Percentiles rank a stretch among this genome's conserved stretches.
Conservation (phyloP, 2,888 invertebrate genomes). For the Sarcophaga rosellei region DNA sequence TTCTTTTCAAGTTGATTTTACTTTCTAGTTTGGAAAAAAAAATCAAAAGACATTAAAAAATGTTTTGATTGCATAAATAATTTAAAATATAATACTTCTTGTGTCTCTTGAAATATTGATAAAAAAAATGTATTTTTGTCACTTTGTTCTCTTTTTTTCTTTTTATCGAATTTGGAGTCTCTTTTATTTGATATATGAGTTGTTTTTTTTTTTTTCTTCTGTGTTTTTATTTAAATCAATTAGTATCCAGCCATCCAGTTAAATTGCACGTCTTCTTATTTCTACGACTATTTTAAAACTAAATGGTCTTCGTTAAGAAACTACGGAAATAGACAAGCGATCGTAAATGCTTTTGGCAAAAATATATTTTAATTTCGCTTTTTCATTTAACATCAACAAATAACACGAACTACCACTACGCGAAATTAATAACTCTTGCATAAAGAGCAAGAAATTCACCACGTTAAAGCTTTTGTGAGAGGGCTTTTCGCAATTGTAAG, state of each 20-base stretch:
- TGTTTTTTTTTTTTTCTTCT: slow-evolving; percentile 70
- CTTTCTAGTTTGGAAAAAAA: slow-evolving; percentile 5
- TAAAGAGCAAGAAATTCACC: slow-evolving; percentile 51
- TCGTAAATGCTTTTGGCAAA: slow-evolving; percentile 65
- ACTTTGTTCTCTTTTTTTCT: slow-evolving; percentile 52
- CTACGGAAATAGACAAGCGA: slow-evolving; percentile 62
- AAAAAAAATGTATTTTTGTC: slow-evolving; percentile 42
- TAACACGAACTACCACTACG: slow-evolving; percentile 15
- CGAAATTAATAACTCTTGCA: not conserved
- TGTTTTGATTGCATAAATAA: not conserved
- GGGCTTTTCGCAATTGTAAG: slow-evolving; percentile 1
- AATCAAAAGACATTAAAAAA: not conserved
- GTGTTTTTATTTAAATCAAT: slow-evolving; percentile 61
- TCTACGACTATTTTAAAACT: slow-evolving; percentile 80
- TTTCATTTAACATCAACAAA: slow-evolving; percentile 54
- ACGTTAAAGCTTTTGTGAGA: slow-evolving; percentile 49
- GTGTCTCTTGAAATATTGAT: slow-evolving; percentile 35
- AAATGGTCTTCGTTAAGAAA: slow-evolving; percentile 69
- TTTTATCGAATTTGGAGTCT: slow-evolving; percentile 27
- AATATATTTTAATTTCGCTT: slow-evolving; percentile 2
- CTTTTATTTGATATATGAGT: slow-evolving; percentile 68
- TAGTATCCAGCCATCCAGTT: slow-evolving; percentile 81
- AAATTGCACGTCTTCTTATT: slow-evolving; percentile 79
- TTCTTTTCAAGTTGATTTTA: not conserved
- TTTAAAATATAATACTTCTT: not conserved